Conservation (phyloP, 2,888 invertebrate genomes). For the Eupithecia inturbata region DNA sequence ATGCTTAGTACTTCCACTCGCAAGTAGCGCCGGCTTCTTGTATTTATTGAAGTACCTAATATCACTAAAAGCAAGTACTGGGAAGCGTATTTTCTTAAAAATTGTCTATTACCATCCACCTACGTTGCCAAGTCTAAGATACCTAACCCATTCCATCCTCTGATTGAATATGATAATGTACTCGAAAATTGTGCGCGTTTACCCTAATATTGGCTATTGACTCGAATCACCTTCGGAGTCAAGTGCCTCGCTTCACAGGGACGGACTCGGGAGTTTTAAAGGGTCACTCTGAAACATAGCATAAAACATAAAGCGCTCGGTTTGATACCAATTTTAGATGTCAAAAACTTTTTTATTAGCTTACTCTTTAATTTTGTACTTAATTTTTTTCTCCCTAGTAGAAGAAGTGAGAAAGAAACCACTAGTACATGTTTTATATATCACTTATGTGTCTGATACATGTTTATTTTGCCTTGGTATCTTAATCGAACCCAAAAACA, state of each 20-base stretch:
- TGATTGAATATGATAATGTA: constrained; percentile 43
- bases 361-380: no score
- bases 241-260: constrained; percentile 41
- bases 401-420: no score
- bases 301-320: background rate
- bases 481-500: no score
- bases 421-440: no score
- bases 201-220: constrained; percentile 45
- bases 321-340: no score
- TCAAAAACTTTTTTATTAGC: no score
- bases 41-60: constrained; percentile 35
- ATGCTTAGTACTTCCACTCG: constrained; percentile 23
- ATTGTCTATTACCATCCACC: constrained; percentile 30
- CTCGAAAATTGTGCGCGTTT: constrained; percentile 42
- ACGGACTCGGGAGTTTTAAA: constrained; percentile 17
- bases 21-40: constrained; percentile 15
- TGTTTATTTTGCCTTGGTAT: no score
- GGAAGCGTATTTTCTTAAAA: constrained; percentile 31
- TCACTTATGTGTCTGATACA: no score
- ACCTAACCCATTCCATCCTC: constrained; percentile 35
- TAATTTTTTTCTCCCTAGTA: no score
- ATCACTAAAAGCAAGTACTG: constrained; percentile 35
- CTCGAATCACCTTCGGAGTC: constrained; percentile 44
- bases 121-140: constrained; percentile 34
- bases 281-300: background rate